Conservation (phyloP, 2,113 vertebrate species). For the Sarotherodon lohbergeri region DNA sequence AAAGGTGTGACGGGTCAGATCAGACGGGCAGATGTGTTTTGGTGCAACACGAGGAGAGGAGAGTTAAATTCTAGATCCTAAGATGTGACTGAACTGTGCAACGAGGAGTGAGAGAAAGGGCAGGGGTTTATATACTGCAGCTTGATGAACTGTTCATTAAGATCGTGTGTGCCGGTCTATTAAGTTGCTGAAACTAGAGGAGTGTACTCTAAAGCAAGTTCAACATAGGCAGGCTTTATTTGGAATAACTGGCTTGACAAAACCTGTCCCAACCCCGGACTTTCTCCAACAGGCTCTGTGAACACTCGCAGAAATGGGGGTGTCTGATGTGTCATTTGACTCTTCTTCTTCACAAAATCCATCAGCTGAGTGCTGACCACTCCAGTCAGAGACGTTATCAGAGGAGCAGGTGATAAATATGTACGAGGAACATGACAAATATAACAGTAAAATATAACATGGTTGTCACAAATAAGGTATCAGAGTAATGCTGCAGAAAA, state of each 20-base stretch:
- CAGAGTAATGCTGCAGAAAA: background rate
- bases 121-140: background rate
- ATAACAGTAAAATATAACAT: background rate
- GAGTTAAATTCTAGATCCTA: background rate
- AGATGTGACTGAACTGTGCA: background rate
- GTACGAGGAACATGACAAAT: background rate
- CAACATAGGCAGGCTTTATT: background rate
- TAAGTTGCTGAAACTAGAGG: background rate
- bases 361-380: background rate
- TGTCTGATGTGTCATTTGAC: background rate
- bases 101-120: background rate
- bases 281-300: background rate
- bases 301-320: background rate
- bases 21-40: background rate
- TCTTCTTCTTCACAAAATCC: background rate
- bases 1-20: background rate
- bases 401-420: background rate
- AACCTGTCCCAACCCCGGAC: background rate
- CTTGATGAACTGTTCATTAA: background rate
- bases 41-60: background rate
- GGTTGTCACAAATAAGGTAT: background rate
- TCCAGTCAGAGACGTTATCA: background rate
- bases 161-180: accelerated
- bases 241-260: background rate
- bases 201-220: background rate